Evolutionary conservation across 2,113 vertebrate genomes (phyloP).

Genomic region (Neogale vison): DNA sequence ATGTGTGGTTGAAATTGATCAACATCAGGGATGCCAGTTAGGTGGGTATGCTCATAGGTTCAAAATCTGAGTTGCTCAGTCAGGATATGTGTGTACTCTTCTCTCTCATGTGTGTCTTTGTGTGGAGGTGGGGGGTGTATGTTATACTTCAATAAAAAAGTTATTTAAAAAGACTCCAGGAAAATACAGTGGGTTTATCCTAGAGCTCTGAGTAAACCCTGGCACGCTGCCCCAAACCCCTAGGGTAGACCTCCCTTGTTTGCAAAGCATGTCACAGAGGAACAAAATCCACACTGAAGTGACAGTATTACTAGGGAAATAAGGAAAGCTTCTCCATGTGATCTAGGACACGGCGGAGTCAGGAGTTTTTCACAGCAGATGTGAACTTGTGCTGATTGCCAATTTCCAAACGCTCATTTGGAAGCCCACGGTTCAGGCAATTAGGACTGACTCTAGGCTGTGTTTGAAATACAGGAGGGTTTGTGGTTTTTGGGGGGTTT

Average conservation of each 20-base stretch:
- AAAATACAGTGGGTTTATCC: background rate
- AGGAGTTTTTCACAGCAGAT: conserved; percentile 25
- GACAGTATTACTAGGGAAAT: background rate
- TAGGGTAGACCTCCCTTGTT: background rate
- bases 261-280: background rate
- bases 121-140: no score
- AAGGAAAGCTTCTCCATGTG: background rate
- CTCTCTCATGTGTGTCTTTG: no score
- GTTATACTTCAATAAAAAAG: background rate
- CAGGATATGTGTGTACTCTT: background rate
- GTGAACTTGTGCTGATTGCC: background rate
- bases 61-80: background rate
- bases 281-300: background rate
- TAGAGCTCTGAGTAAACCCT: background rate
- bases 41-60: fast-evolving
- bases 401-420: conserved; percentile 7
- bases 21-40: background rate
- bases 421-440: background rate
- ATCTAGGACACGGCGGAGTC: background rate
- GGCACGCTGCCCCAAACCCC: background rate
- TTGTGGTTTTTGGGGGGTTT: no score
- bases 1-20: background rate
- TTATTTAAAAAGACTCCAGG: background rate
- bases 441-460: background rate
- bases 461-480: background rate